phyloP scores from a whole-genome alignment of 2,113 vertebrate species.

The Grammomys dolichurus region DNA sequence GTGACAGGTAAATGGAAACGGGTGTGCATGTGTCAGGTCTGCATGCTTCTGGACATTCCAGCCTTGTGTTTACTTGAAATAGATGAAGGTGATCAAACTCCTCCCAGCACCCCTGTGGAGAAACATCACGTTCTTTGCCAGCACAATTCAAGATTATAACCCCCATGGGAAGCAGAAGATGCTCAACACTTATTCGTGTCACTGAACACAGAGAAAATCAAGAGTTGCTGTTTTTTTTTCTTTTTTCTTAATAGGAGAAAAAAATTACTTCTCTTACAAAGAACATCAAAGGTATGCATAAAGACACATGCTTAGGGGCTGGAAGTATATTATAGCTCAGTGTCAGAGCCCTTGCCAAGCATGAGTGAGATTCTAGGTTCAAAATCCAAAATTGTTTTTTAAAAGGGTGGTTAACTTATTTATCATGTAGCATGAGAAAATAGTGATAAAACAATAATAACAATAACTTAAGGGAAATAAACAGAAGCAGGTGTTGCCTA shows the following conservation, averaged over 20 bases:
- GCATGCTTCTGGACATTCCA: neutral
- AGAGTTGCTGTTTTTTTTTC: neutral
- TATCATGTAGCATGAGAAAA: conserved; percentile 10
- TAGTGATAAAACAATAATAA: conserved; percentile 30
- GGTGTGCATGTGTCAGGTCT: neutral
- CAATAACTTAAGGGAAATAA: neutral
- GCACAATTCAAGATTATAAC: neutral
- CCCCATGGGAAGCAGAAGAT: neutral
- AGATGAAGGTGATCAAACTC: neutral
- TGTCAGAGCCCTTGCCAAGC: neutral
- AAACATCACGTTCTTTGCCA: neutral
- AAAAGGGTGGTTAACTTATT: neutral
- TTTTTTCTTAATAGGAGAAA: neutral
- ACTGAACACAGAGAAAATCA: neutral
- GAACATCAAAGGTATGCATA: neutral
- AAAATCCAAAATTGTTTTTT: neutral
- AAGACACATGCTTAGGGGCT: neutral
- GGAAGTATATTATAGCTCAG: neutral
- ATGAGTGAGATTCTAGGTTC: neutral
- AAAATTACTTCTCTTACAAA: conserved; percentile 19
- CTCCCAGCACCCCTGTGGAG: neutral
- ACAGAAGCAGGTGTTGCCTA: neutral
- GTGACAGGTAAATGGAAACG: conserved; percentile 29
- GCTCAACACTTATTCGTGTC: neutral
- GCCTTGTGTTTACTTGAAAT: neutral